A percentile compares a stretch with the other conserved stretches of the same genome.
These are phyloP conservation scores for Hemicentrotus pulcherrimus DNA, from an alignment of 35 echinoderm and acorn worm species.

Conservation along the genomic window DNA sequence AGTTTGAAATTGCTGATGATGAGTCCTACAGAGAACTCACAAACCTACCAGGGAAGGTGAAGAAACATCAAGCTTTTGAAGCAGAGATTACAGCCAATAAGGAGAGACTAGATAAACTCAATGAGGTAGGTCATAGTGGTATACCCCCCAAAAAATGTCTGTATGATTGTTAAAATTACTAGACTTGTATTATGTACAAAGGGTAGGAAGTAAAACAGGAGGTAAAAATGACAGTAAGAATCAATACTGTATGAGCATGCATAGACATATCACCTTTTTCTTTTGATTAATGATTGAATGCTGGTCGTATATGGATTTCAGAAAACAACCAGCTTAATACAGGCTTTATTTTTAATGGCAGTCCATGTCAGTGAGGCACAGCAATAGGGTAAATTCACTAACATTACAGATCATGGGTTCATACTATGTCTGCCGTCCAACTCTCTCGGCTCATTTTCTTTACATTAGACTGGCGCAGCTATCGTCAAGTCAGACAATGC, in stretches of 20 bases:
- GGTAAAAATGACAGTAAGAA: neutral
- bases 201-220: neutral
- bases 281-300: no score
- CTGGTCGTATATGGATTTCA: no score
- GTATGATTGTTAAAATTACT: no score
- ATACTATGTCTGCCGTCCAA: no score
- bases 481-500: conserved; percentile 64
- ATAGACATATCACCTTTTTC: no score
- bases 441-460: no score
- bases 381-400: no score
- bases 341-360: no score
- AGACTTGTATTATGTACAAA: neutral
- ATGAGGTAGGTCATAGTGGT: conserved; percentile 59
- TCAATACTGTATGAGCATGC: neutral
- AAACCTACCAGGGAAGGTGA: conserved; percentile 82
- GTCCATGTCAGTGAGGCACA: no score
- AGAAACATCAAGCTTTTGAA: conserved; percentile 96
- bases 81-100: conserved; percentile 80
- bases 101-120: conserved; percentile 70
- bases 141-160: no score
- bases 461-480: conserved; percentile 58
- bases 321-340: no score
- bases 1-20: conserved; percentile 68
- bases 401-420: no score
- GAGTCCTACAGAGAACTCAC: conserved; percentile 82